Evolutionary conservation across 1,140 invertebrate species (phyloP), one percentile per base, ranked within the genome.

Genomic region (Delia radicum): DNA sequence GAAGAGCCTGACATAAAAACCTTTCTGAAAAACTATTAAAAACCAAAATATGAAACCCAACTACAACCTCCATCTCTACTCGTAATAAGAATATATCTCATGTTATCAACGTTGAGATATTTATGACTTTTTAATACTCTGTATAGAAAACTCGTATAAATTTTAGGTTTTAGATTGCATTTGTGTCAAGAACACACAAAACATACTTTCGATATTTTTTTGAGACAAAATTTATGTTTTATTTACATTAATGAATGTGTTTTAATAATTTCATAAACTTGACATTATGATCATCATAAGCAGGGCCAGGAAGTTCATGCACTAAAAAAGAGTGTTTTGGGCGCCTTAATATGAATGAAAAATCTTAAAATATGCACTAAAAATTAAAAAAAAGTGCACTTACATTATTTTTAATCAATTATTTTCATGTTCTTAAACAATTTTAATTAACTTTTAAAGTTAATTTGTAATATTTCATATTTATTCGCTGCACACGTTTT

Each of bases 221-320:
- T 48, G 12, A 15, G 13, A 48, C 12, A 33, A 5, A 4, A 33
- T 13, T 42, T 21, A 21, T 55, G 5, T 48, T 21, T 55, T 55
- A 42, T 55, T 55, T 55, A 24, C 48, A 55, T 21, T 24, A 7
- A 55, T 55, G n/a, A n/a, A n/a, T n/a, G n/a, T n/a, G n/a, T 55
- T 55, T 55, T 55, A 55, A 55, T 55, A 55, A 55, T 55, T 55
- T 55, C 48, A 55, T 55, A 55, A 55, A 55, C 48, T 55, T 21
- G 24, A 55, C 37, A 55, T 21, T 55, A 8, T 42, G 37, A 33
- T 42, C 37, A 42, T 42, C 12, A 42, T 42, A n/a, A n/a, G n/a
- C n/a, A n/a, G n/a, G n/a, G n/a, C n/a, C n/a, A n/a, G n/a, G n/a
- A n/a, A n/a, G n/a, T n/a, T n/a, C n/a, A n/a, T n/a, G n/a, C n/a